Conservation (phyloP, 2,113 vertebrate genomes). For the Psittacula cyanocephala region DNA sequence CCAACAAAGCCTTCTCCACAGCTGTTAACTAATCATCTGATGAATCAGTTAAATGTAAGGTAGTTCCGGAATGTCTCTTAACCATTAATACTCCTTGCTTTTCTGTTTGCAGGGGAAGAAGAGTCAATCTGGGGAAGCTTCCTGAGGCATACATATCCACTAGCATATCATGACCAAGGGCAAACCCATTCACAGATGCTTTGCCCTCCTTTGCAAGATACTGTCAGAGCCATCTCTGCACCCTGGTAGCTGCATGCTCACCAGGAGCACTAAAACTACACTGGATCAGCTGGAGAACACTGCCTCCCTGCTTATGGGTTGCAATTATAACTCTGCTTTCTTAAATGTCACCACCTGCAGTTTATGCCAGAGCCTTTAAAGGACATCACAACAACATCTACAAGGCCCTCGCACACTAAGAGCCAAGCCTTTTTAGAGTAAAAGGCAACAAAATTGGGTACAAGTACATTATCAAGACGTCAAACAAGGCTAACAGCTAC, state of each 20-base stretch:
- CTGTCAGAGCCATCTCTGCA: background rate
- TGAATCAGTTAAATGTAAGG: background rate
- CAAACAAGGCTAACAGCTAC: background rate
- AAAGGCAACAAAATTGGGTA: background rate
- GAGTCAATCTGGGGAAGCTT: background rate
- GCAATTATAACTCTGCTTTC: background rate
- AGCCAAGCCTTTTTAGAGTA: background rate
- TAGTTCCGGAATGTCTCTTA: background rate
- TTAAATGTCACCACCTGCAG: background rate
- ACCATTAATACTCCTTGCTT: background rate
- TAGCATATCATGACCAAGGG: accelerated
- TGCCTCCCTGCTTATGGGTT: background rate
- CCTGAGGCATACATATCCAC: too few species aligned
- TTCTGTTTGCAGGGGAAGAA: background rate
- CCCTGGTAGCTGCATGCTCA: accelerated
- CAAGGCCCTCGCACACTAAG: background rate
- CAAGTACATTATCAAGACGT: background rate
- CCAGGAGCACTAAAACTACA: background rate
- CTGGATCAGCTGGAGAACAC: background rate
- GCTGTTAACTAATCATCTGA: background rate
- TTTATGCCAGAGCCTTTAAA: background rate
- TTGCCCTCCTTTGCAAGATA: background rate
- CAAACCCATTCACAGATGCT: background rate
- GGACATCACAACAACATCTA: background rate
- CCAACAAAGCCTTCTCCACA: background rate